These are phyloP conservation scores for Paedocypris sp. DNA, from an alignment of 2,113 vertebrate species.

Conservation along the genomic window DNA sequence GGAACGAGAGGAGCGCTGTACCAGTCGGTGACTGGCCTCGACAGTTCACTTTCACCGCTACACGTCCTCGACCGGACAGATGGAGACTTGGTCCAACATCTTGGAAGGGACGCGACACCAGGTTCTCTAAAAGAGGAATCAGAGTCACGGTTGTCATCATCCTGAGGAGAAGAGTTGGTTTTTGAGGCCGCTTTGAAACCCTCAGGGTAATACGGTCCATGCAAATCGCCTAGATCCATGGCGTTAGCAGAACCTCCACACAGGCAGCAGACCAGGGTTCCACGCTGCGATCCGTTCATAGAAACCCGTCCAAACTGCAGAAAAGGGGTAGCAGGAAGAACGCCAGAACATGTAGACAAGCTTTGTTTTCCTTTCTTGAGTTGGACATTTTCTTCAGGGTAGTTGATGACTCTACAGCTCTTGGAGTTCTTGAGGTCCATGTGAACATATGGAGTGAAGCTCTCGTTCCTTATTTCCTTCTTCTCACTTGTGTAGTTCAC, in stretches of 20 bases:
- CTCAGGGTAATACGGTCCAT: conserved; percentile 66
- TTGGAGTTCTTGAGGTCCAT: conserved; percentile 40
- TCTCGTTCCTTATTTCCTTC: conserved; percentile 42
- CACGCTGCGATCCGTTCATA: conserved; percentile 37
- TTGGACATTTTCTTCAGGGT: conserved; percentile 45
- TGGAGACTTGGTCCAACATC: conserved; percentile 4
- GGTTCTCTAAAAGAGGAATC: conserved; percentile 48
- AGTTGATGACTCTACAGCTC: conserved; percentile 56
- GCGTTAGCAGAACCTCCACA: conserved; percentile 60
- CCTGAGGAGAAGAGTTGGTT: conserved; percentile 18
- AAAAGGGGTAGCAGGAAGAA: conserved; percentile 55
- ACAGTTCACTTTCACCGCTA: conserved; percentile 6
- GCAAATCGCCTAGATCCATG: conserved; percentile 64
- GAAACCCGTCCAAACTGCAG: conserved; percentile 51
- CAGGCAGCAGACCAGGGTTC: conserved; percentile 57
- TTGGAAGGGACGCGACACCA: background rate
- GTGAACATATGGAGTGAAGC: conserved; percentile 56
- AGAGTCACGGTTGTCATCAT: conserved; percentile 48
- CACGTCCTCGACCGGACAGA: conserved; percentile 35
- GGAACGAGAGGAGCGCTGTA: conserved; percentile 59
- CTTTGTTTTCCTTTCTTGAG: conserved; percentile 43
- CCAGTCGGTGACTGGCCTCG: conserved; percentile 51
- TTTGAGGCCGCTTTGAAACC: conserved; percentile 46
- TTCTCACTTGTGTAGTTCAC: conserved; percentile 56
- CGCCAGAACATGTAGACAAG: conserved; percentile 33